These are phyloP conservation scores for Cariama cristata DNA, from an alignment of 2,113 vertebrate genomes.

Conservation along the genomic window DNA sequence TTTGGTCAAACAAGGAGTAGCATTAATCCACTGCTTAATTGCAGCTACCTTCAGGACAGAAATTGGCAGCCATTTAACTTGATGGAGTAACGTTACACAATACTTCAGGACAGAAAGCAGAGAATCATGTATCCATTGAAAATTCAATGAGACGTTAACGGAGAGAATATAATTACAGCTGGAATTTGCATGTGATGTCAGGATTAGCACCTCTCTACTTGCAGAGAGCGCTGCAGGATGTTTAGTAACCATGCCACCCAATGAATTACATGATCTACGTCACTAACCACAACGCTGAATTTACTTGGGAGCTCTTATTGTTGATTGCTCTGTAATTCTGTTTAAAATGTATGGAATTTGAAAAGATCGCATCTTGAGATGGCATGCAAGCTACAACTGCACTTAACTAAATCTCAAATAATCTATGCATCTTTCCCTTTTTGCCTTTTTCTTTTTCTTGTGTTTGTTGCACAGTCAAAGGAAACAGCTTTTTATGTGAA, in stretches of 20 bases:
- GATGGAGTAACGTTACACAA: background rate
- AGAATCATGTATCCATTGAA: background rate
- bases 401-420: slow-evolving; percentile 12
- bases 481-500: slow-evolving; percentile 62
- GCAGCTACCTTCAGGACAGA: background rate
- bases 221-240: background rate
- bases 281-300: background rate
- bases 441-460: background rate
- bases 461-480: slow-evolving; percentile 39
- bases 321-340: background rate
- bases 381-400: background rate
- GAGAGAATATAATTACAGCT: background rate
- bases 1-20: background rate
- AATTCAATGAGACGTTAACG: background rate
- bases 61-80: background rate
- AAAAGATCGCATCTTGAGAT: background rate
- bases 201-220: background rate
- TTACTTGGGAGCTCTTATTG: background rate
- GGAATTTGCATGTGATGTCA: background rate
- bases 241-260: background rate
- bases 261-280: background rate
- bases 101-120: background rate
- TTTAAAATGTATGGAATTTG: slow-evolving; percentile 24
- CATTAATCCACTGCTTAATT: background rate
- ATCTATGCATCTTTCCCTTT: background rate